phyloP scores from a whole-genome alignment of 2,888 invertebrate species.

The Disparrhopalites patrizii region DNA sequence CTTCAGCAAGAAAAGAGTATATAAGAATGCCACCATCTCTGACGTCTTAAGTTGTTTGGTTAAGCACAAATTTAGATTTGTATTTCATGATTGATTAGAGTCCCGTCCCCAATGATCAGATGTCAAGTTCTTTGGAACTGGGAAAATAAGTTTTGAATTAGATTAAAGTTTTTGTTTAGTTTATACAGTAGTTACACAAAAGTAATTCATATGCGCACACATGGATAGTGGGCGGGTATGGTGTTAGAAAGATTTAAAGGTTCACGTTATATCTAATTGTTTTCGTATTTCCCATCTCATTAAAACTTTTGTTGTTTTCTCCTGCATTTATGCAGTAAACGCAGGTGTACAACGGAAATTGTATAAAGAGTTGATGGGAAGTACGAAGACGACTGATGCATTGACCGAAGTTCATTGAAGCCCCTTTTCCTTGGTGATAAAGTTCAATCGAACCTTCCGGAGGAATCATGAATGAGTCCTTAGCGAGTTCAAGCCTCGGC shows the following conservation, averaged over 20 bases:
- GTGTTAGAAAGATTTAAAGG: no score
- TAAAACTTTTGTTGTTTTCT: neutral
- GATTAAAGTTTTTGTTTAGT: no score
- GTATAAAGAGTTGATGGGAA: neutral
- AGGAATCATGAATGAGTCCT: neutral
- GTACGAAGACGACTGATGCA: neutral
- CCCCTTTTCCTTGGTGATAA: neutral
- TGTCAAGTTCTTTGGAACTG: no score
- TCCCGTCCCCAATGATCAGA: no score
- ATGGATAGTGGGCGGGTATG: no score
- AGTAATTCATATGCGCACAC: neutral
- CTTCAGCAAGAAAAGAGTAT: no score
- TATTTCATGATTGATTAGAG: no score
- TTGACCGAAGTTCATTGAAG: neutral
- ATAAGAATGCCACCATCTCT: no score
- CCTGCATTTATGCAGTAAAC: neutral
- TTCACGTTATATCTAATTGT: neutral
- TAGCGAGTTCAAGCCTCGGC: neutral
- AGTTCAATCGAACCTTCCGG: neutral
- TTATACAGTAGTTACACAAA: no score
- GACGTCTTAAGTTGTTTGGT: no score
- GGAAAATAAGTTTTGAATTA: no score
- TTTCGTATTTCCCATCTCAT: slow-evolving; percentile 1
- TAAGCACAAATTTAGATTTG: no score
- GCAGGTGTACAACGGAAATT: neutral